Evolutionary conservation across 2,888 invertebrate genomes (phyloP), one percentile per base, ranked within the genome.

Genomic region (Cremastinae sp.): DNA sequence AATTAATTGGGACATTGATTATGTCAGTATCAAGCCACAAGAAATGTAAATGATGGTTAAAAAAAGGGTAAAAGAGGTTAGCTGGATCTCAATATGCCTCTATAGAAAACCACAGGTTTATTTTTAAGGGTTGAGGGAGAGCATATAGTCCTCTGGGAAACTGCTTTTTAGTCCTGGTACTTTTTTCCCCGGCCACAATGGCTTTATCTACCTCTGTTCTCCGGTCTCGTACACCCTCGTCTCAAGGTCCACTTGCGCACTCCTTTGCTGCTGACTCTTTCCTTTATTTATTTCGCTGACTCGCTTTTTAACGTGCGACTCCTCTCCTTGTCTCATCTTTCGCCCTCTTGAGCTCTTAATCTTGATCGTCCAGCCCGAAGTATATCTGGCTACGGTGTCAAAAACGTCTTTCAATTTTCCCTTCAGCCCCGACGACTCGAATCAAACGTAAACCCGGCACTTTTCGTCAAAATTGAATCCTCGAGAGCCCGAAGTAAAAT

Each of bases 211-310:
- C 47, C 12, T 10, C 22, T 8, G 54, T 65, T 36, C 65, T 59
- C 59, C 49, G 70, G 49, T 54, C 58, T 68, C 61, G 66, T 70
- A 62, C 78, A 70, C 53, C 62, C 69, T 41, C 62, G 61, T 80
- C 75, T 61, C 79, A 65, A 76, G 72, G 74, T 80, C 74, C 79
- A 74, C 76, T 79, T 74, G 47, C 64, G 73, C 56, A 72, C 71
- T 74, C 76, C 68, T 43, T 73, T 59, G 65, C 76, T 76, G 76
- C 76, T 76, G 76, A 76, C 73, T 76, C 73, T 65, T 38, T 59
- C 53, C 51, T 68, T 75, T 68, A 74, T 79, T 69, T 71, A 73
- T 79, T 75, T 56, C 58, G 74, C 71, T 72, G 69, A 59, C 71
- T 75, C 64, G 64, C 64, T 74, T 58, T 53, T 34, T n/a, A n/a